Evolutionary conservation across 2,113 vertebrate species (phyloP), one percentile per base, ranked within the genome.

Genomic region (Cygnus buccinator): DNA sequence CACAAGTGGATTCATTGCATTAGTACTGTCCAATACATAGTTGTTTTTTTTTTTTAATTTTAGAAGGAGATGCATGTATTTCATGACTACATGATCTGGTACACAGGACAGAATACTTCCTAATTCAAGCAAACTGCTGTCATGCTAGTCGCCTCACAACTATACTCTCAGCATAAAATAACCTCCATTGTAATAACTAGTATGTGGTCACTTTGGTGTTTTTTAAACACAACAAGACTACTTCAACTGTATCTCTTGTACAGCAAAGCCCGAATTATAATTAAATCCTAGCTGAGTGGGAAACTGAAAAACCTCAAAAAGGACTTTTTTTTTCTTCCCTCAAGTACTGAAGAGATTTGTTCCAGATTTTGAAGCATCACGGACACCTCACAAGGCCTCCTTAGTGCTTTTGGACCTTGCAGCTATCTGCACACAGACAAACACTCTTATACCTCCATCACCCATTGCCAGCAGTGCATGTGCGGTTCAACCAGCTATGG

Each of bases 401-500:
- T 46, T 5, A 43, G 26, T 33, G 10, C 13, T 61, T 85, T 8
- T 85, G 58, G 58, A 79, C 43, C 33, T 80, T 44, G 29, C 23
- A 31, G 21, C 54, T 39, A 74, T 4, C 3, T 9, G 22, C n/a
- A 28, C 15, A 18, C 11, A 17, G 2, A 22, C 0, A 3, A 71
- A 39, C 12, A 22, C 43, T 33, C 39, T 12, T 37, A 7, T 31
- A 77, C 5, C 17, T 68, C n/a, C 25, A 72, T 17, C 33, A 84
- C 6, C 11, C 41, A 33, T 0, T 37, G 22, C n/a, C 41, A 54
- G 37, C 26, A 41, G 31, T 66, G 11, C 0, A 0, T 5, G 23
- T 33, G 67, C 54, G 43, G 18, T 39, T 48, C 48, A 79, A 6
- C 3, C 61, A 63, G 20, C 8, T 5, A 18, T 50, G 29, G 7